phyloP scores from a whole-genome alignment of 2,888 invertebrate species.

The Diogma glabrata region DNA sequence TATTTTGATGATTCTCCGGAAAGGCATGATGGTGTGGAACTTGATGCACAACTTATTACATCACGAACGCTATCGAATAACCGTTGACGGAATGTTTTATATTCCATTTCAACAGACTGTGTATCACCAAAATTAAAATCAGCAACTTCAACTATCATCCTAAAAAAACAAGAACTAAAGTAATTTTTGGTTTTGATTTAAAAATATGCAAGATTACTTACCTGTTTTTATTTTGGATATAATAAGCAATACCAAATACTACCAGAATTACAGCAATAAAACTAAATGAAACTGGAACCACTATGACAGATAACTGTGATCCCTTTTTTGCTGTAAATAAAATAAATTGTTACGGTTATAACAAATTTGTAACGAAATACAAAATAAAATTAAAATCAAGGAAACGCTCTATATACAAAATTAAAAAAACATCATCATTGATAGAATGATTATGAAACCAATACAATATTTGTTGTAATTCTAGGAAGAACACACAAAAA shows the following conservation, averaged over 20 bases:
- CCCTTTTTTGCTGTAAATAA: constrained; percentile 55
- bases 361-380: constrained; percentile 5
- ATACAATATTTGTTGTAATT: too few relatives aligned
- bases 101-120: constrained; percentile 66
- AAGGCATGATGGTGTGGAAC: constrained; percentile 24
- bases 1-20: constrained; percentile 23
- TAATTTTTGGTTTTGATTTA: not conserved
- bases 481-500: too few relatives aligned
- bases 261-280: constrained; percentile 70
- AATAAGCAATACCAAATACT: constrained; percentile 79
- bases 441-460: too few relatives aligned
- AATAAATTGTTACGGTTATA: too few relatives aligned
- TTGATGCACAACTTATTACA: constrained; percentile 36
- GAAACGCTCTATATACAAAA: too few relatives aligned
- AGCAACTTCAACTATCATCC: constrained; percentile 75
- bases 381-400: constrained; percentile 11
- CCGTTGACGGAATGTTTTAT: constrained; percentile 75
- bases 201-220: constrained; percentile 30
- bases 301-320: constrained; percentile 76
- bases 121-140: constrained; percentile 79
- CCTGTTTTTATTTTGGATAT: constrained; percentile 70
- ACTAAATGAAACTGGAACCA: constrained; percentile 75
- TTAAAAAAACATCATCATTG: constrained; percentile 13
- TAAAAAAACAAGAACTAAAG: constrained; percentile 29
- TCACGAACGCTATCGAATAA: constrained; percentile 64